Evolutionary conservation across 2,113 vertebrate species (phyloP), one percentile per base, ranked within the genome.

Genomic region (Sciurus niger): DNA sequence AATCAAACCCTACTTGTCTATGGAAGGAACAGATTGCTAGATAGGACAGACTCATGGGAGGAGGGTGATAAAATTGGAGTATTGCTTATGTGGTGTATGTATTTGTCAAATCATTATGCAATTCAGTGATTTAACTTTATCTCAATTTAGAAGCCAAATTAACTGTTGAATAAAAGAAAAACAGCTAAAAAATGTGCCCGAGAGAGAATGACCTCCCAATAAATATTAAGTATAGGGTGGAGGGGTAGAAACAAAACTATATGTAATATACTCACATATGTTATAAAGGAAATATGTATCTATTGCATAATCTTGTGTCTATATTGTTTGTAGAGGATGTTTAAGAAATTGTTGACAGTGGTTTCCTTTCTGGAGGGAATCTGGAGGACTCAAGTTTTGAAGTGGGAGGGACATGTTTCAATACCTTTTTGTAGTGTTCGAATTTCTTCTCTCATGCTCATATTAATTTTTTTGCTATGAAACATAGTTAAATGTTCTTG

Each of bases 171-270:
- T 32, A 18, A 24, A 5, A 4, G 82, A 68, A 84, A 40, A 46
- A 8, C 17, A 78, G 30, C 25, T 48, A 74, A 94, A 72, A 7
- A 43, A 2, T 32, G 60, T n/a, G n/a, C 46, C 63, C 60, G 20
- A 94, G 93, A 90, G 70, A 70, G 48, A 93, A 94, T 73, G 24
- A 76, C 48, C 46, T 93, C 48, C 32, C 70, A 85, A 82, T 65
- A 72, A 72, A 93, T 53, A 34, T 55, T 51, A 74, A 17, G 55
- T 43, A 6, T 32, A 28, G 9, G 1, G 34, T 9, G 6, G 2
- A 24, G 6, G 7, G 3, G 24, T 55, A 40, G 60, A n/a, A 65
- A 77, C 70, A 30, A 40, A 76, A 55, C 60, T 55, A 48, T 7
- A 8, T 1, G 12, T 24, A 24, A 2, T 46, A 32, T 4, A 3